Conservation (phyloP, 2,888 invertebrate species). For the Cyclophora albipunctata region DNA sequence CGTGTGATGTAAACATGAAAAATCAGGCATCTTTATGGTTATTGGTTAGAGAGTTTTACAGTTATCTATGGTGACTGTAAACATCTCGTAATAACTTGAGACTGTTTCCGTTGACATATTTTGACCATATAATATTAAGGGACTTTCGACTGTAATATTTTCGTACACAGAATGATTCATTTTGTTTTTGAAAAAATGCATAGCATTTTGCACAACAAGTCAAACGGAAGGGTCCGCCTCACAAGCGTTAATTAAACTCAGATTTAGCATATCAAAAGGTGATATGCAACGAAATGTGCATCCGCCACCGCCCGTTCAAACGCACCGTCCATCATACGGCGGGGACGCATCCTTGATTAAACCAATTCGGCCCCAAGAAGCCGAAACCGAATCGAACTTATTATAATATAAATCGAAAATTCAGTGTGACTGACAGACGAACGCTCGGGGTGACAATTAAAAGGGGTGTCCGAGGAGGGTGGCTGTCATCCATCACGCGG, state of each 20-base stretch:
- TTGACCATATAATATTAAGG: too few relatives aligned
- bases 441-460: slow-evolving; percentile 64
- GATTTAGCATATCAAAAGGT: slow-evolving; percentile 10
- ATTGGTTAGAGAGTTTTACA: too few relatives aligned
- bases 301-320: slow-evolving; percentile 11
- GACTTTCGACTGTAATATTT: too few relatives aligned
- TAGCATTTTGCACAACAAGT: background rate
- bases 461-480: slow-evolving; percentile 55
- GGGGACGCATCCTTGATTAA: slow-evolving; percentile 30
- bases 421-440: slow-evolving; percentile 55
- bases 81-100: background rate
- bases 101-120: background rate
- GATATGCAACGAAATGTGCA: slow-evolving; percentile 17
- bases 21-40: too few relatives aligned
- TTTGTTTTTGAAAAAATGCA: too few relatives aligned
- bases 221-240: background rate
- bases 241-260: too few relatives aligned
- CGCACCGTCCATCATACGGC: slow-evolving; percentile 10
- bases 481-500: slow-evolving; percentile 61
- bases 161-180: too few relatives aligned
- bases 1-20: too few relatives aligned
- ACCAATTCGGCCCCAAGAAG: slow-evolving; percentile 11
- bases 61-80: slow-evolving; percentile 2
- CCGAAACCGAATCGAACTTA: slow-evolving; percentile 39
- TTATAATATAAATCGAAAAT: slow-evolving; percentile 73